Evolutionary conservation across 2,797 vertebrate species (phyloP), one percentile per base, ranked within the genome.

Genomic region (Crax fasciolata): DNA sequence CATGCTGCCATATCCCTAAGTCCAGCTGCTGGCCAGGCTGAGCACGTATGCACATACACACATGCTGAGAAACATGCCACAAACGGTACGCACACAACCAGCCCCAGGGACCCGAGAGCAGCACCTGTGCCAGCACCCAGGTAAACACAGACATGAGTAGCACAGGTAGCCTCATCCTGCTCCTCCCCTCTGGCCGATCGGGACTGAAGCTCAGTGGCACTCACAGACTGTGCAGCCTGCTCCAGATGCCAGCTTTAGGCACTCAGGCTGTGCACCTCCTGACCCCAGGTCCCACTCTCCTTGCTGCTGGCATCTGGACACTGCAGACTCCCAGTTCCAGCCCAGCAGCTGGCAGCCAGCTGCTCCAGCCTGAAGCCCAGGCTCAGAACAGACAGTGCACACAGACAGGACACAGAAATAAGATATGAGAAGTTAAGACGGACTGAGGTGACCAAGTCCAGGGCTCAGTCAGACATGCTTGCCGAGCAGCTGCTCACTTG

Each of bases 301-400:
- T 20, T 6, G 44, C 2, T 24, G 17, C 24, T 78, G 71, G 32
- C 51, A 57, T 63, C 49, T 57, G 25, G 58, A 71, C 10, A 4
- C 21, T 1, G 0, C 15, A 71, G 71, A n/a, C 7, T 79, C 21
- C 21, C 0, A 0, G 41, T n/a, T 25, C 32, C 27, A n/a, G 10
- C 35, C 46, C 52, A 59, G 52, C n/a, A 46, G 32, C 32, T 54
- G 48, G 32, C 58, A 87, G 14, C 17, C 1, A 0, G 23, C 41
- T 62, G 43, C 27, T 72, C 44, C 65, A 52, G 11, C 39, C 6
- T 35, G 28, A 32, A 71, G 71, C 25, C 65, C 24, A 58, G 43
- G 49, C 49, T 74, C n/a, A 75, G 76, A 44, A 58, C 1, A 81
- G 38, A 75, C 28, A 51, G 75, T 15, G 16, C 13, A 28, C 51